Base-by-base conservation (phyloP, 2,888 invertebrate genomes). In the Blastobasis lacticolella region DNA sequence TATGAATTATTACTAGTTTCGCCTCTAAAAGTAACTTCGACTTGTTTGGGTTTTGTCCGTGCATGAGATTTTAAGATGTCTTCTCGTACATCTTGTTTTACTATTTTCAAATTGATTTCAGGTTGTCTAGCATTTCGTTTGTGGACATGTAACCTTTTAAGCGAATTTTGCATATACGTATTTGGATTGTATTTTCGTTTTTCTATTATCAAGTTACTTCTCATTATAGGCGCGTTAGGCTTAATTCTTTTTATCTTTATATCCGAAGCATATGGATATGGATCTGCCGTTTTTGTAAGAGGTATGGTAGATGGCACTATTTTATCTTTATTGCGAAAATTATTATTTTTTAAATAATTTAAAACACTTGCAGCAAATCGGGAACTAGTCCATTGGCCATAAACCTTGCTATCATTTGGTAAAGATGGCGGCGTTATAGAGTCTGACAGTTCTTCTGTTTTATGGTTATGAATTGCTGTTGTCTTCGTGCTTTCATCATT, bases 371-470 rank as follows among this genome's bases (percentile, higher is more conserved):
- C 76, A 8, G 82, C 82, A 62, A 79, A 84, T 59, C 78, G 81
- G 1, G 82, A 76, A 60, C 76, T 75, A 6, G 78, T 77, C 83
- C 83, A 83, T 57, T 84, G 82, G 4, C 81, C 81, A 52, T 79
- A 83, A 7, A 78, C 74, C 58, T 76, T 77, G 7, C 61, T 59
- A 55, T 75, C 69, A 50, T 65, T 66, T 37, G 66, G 59, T 6
- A 62, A 46, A 0, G 78, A 73, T 10, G 83, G 83, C 45, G 83
- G 81, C 6, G 66, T 72, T 67, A 78, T 79, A 6, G 71, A 51
- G 38, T 80, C 77, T 6, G 71, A 63, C 54, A 80, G 52, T 55
- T 65, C 60, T 52, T 62, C 57, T 6, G 54, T 46, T 41, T 55
- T 51, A 38, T 58, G 60, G 40, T 57, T 64, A 38, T 46, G 46